Evolutionary conservation across 2,888 invertebrate genomes (phyloP), one percentile per base, ranked within the genome.

Genomic region (Cheilosia urbana): DNA sequence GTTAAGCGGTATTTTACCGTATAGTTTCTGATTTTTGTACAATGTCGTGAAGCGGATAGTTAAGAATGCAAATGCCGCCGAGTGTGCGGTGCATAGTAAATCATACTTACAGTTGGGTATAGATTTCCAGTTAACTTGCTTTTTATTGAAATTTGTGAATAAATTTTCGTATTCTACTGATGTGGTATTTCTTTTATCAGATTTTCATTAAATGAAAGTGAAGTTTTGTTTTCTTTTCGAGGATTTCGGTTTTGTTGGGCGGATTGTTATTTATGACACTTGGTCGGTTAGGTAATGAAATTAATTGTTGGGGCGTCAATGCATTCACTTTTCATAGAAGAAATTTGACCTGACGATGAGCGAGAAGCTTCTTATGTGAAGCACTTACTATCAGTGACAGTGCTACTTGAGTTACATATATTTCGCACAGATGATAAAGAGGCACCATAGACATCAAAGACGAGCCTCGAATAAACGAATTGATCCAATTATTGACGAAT

Each of bases 111-210:
- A 30, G 30, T 17, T 30, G 9, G 7, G 17, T 27, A 47, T 63
- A 19, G n/a, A 58, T 69, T 75, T 69, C 68, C 58, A 84, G 79
- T 84, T 75, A 60, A 79, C 37, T 69, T 49, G 78, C 24, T 51
- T 60, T 71, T 79, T 27, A 55, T 68, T 55, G 79, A 55, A 37
- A 75, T 75, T 69, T 78, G 7, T 79, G 53, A 19, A 60, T 45
- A 79, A 53, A 69, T 75, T 69, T 69, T 57, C 55, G 45, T 62
- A 58, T 81, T 21, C 62, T 19, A 17, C 17, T 9, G 7, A n/a
- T 60, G 27, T 15, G 27, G 27, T 27, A 19, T 76, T 27, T 40
- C 49, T 66, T 21, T 66, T 47, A 17, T 17, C 49, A 34, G 47
- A 37, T 40, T 34, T 37, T 11, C 1, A 42, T 62, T 34, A 57